Conservation (phyloP, 2,888 invertebrate species). For the Leucophenga maculata region DNA sequence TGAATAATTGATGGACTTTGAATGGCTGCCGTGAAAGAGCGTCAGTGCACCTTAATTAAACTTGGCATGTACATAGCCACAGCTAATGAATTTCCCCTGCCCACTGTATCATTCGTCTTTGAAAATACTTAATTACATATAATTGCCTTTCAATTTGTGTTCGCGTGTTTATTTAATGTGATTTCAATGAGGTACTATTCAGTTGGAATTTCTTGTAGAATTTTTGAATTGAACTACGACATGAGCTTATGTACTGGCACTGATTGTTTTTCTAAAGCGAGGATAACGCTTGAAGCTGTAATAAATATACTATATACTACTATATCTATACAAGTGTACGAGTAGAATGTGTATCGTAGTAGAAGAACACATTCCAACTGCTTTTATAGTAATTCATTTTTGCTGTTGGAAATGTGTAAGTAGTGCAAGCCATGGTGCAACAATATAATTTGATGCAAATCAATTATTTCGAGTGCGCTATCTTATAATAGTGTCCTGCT, state of each 20-base stretch:
- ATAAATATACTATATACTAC: too few species aligned
- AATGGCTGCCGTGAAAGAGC: not conserved
- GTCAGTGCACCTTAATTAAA: conserved; percentile 48
- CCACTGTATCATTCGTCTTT: conserved; percentile 25
- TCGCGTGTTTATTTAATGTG: conserved; percentile 44
- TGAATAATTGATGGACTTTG: conserved; percentile 19
- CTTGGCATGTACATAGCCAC: conserved; percentile 48
- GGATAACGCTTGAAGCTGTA: too few species aligned
- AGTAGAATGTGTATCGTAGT: too few species aligned
- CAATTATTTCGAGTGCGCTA: too few species aligned
- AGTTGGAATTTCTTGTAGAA: not conserved
- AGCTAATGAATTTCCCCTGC: conserved; percentile 35
- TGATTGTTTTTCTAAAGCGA: not conserved
- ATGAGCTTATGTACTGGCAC: not conserved
- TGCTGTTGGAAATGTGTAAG: too few species aligned
- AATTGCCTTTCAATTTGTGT: conserved; percentile 62
- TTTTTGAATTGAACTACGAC: conserved; percentile 12
- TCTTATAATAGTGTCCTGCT: too few species aligned
- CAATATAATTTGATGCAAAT: too few species aligned
- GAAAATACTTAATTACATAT: conserved; percentile 53
- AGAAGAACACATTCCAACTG: too few species aligned
- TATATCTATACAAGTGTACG: too few species aligned
- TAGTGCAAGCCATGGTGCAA: too few species aligned
- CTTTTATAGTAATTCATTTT: too few species aligned
- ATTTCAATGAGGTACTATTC: too few species aligned